Base-by-base conservation (phyloP, 2,113 vertebrate species). In the Podiceps cristatus region DNA sequence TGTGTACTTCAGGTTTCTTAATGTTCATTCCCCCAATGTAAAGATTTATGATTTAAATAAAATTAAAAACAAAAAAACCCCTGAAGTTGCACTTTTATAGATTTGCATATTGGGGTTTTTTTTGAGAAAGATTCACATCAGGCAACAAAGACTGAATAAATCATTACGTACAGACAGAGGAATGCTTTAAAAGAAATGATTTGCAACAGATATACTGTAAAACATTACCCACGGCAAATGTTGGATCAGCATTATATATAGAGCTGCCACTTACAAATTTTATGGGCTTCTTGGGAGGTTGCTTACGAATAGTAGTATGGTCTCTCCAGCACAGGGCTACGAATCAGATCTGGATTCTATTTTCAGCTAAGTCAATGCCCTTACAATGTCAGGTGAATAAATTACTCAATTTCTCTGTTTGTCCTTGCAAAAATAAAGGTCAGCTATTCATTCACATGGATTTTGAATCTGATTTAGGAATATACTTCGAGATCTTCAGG, bases 231-330 rank as follows among this genome's bases (percentile, higher is more conserved):
- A 91, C 1, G 0, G 95, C 95, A 96, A 97, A 88, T 82, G 88
- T 94, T 81, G 94, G 87, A 96, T 95, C 81, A 87, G 90, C 72
- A 80, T 95, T 96, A 97, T 95, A 88, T 93, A 96, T 76, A 92
- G 92, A 96, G 69, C 94, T 97, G 96, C 88, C 94, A 95, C 35
- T 72, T 87, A 62, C 2, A 62, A 96, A n/a, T 92, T 97, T 98
- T 97, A 96, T 97, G 86, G 94, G 60, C 96, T 97, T 95, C 88
- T 95, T 97, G 96, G 94, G 94, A 95, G 93, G 94, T 86, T 77
- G 19, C 86, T 89, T 60, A 53, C 2, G 19, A 63, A 44, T 25
- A 64, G 66, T 40, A 73, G 56, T 64, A 59, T 40, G 83, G 74
- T 67, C 42, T 88, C 86, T 75, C 62, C 64, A 95, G 72, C 58